Conservation (phyloP, 2,113 vertebrate species). For the Thalassoma bifasciatum region DNA sequence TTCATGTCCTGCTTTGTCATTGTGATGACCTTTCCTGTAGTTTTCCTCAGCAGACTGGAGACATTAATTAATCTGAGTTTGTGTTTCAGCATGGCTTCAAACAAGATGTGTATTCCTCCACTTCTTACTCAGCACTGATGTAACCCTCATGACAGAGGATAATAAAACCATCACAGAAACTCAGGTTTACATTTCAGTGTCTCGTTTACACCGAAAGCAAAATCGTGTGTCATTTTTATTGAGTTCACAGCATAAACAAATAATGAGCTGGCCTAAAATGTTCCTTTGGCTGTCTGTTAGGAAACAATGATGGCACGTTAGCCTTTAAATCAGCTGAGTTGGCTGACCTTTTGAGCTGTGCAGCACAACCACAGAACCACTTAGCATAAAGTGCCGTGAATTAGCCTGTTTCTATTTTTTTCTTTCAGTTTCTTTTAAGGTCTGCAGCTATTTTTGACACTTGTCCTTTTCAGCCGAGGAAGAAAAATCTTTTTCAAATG, state of each 20-base stretch:
- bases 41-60: neutral
- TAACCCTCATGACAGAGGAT: neutral
- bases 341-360: slow-evolving; percentile 64
- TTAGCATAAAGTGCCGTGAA: slow-evolving; percentile 53
- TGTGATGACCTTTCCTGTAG: neutral
- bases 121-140: neutral
- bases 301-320: slow-evolving; percentile 50
- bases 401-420: slow-evolving; percentile 24
- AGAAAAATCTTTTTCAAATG: neutral
- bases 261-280: slow-evolving; percentile 11
- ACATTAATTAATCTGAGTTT: neutral
- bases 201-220: neutral
- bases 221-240: slow-evolving; percentile 9
- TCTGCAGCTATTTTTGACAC: slow-evolving; percentile 26
- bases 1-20: neutral
- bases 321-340: slow-evolving; percentile 69
- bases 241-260: slow-evolving; percentile 23
- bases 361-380: slow-evolving; percentile 54
- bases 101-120: neutral
- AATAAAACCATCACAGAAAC: neutral
- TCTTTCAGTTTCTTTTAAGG: neutral
- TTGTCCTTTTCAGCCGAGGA: slow-evolving; percentile 9
- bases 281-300: slow-evolving; percentile 43
- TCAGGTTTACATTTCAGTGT: neutral
- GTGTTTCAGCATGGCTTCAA: neutral